Percentiles rank a stretch among this genome's conserved stretches.
Evolutionary conservation across 2,888 invertebrate genomes (phyloP).

Genomic region (Caenorhabditis doughertyi): DNA sequence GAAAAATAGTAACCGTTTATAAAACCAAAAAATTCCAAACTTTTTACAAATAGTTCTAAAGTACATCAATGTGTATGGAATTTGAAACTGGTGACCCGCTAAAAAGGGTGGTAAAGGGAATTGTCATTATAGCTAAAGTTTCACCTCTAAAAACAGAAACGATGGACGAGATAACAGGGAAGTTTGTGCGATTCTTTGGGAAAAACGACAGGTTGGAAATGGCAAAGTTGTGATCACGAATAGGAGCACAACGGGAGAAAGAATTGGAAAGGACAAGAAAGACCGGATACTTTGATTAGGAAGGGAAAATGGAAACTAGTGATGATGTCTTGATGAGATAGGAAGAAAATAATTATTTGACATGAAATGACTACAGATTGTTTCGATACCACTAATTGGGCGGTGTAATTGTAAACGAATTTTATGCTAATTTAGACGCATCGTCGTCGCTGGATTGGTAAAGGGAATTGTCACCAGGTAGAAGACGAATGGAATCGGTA

Average conservation of each 20-base stretch:
- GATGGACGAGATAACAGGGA: conserved; percentile 29
- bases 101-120: neutral
- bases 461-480: conserved; percentile 76
- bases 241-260: neutral
- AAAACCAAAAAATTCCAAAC: conserved; percentile 1
- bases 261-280: conserved; percentile 28
- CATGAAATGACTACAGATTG: conserved; percentile 59
- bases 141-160: neutral
- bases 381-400: conserved; percentile 18
- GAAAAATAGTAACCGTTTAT: neutral
- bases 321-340: conserved; percentile 4
- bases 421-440: conserved; percentile 51
- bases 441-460: conserved; percentile 69
- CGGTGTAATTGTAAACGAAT: neutral
- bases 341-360: conserved; percentile 28
- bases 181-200: conserved; percentile 44
- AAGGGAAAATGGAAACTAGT: neutral
- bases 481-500: conserved; percentile 75
- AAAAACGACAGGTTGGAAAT: conserved; percentile 31
- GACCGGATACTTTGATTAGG: conserved; percentile 44
- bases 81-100: conserved; percentile 25
- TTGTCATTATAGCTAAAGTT: conserved; percentile 20
- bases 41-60: conserved; percentile 7
- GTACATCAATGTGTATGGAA: conserved; percentile 9
- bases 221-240: conserved; percentile 54